These are phyloP conservation scores for Equus quagga DNA, from an alignment of 2,113 vertebrate genomes.

Conservation along the genomic window DNA sequence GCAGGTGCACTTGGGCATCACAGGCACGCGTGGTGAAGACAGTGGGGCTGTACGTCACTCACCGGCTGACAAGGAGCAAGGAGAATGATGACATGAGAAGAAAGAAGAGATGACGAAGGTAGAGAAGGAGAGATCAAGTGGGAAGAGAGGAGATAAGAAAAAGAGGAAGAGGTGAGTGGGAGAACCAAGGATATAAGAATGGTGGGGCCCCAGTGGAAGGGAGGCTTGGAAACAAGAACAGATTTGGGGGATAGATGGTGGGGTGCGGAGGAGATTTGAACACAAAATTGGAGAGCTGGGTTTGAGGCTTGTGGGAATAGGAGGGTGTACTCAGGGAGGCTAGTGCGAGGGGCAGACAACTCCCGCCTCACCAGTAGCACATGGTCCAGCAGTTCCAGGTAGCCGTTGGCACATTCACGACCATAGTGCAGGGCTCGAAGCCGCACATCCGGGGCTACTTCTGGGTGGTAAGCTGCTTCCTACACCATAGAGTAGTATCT, in stretches of 20 bases:
- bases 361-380: conserved; percentile 94
- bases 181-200: not conserved
- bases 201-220: not conserved
- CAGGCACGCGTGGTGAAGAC: not conserved
- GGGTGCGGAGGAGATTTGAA: not conserved
- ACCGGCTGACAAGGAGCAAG: conserved; percentile 73
- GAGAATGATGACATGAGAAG: conserved; percentile 58
- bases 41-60: conserved; percentile 53
- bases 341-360: not conserved
- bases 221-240: not conserved
- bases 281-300: not conserved
- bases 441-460: conserved; percentile 93
- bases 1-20: not conserved
- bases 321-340: not conserved
- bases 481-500: conserved; percentile 69
- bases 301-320: not conserved
- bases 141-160: conserved; percentile 54
- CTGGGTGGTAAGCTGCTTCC: conserved; percentile 97
- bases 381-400: conserved; percentile 96
- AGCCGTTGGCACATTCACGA: conserved; percentile 95
- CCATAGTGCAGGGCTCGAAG: conserved; percentile 94
- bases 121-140: not conserved
- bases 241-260: not conserved
- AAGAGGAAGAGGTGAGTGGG: conserved; percentile 57
- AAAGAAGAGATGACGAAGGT: conserved; percentile 48